Evolutionary conservation across 1,140 invertebrate species (phyloP).

Genomic region (Globodera ellingtonae): DNA sequence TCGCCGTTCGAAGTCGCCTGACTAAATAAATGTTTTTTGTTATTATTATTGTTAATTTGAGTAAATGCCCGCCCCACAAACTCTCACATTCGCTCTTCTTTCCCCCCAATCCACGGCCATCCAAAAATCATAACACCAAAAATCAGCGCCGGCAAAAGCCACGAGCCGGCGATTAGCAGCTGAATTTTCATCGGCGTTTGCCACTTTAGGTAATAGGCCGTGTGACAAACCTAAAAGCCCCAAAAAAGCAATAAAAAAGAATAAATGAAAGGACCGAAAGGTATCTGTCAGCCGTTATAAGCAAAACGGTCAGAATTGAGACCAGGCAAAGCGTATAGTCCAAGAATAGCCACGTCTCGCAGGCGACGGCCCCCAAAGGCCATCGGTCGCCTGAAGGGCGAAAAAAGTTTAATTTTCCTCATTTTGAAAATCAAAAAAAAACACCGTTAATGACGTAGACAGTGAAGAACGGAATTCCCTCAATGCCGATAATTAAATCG

Average conservation of each 20-base stretch:
- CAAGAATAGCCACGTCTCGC: conserved; percentile 96
- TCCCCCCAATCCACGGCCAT: conserved; percentile 58
- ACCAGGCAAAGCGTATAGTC: conserved; percentile 99
- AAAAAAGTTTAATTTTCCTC: not conserved
- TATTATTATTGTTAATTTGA: not conserved
- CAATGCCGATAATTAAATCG: conserved; percentile 90
- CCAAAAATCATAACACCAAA: conserved; percentile 65
- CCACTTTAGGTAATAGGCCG: conserved; percentile 64
- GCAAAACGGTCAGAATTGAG: conserved; percentile 95
- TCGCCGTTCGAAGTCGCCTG: conserved; percentile 55
- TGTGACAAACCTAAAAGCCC: conserved; percentile 55
- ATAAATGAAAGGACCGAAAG: not conserved
- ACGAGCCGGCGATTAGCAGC: conserved; percentile 60
- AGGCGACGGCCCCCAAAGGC: conserved; percentile 91
- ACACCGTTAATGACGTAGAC: conserved; percentile 67
- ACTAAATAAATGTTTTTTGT: conserved; percentile 42
- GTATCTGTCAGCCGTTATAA: conserved; percentile 88
- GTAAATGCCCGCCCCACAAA: no score
- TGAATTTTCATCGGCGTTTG: conserved; percentile 60
- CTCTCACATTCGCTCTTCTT: conserved; percentile 28
- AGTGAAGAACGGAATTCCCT: conserved; percentile 74
- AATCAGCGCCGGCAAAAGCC: conserved; percentile 59
- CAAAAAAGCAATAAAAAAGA: not conserved
- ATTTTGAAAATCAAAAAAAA: no score
- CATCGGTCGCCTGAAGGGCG: conserved; percentile 80